A percentile compares a stretch with the other conserved stretches of the same genome.
These are phyloP conservation scores for Papilio helenus DNA, from an alignment of 1,140 invertebrate genomes.

Conservation along the genomic window DNA sequence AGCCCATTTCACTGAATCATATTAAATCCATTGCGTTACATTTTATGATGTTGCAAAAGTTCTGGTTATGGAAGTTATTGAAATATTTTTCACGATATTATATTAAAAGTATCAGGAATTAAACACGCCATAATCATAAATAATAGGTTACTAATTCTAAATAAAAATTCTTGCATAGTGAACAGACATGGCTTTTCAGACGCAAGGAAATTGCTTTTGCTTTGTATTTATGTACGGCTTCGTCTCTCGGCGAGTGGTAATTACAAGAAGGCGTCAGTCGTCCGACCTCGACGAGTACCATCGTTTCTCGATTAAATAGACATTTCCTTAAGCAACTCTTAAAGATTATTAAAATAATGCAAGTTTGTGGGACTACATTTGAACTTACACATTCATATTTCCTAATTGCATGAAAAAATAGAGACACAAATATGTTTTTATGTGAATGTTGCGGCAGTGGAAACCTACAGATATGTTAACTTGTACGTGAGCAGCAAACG, in stretches of 20 bases:
- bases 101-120: background rate
- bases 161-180: background rate
- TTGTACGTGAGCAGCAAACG: too few species aligned
- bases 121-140: background rate
- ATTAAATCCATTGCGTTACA: slow-evolving; percentile 20
- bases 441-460: background rate
- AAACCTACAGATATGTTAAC: background rate
- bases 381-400: background rate
- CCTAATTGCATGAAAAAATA: background rate
- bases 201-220: background rate
- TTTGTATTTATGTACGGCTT: background rate
- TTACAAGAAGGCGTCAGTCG: background rate
- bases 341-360: background rate
- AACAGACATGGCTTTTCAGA: background rate
- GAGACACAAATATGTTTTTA: background rate
- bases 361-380: background rate
- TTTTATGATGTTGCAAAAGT: slow-evolving; percentile 11
- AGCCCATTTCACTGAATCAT: slow-evolving; percentile 29
- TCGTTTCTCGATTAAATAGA: background rate
- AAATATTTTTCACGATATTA: background rate
- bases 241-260: background rate
- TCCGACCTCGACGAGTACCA: background rate
- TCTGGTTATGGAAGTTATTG: background rate
- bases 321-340: background rate
- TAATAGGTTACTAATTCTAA: background rate